Percentiles rank a stretch among this genome's conserved stretches.
Evolutionary conservation across 2,888 invertebrate genomes (phyloP).

Genomic region (Papilio elwesi): DNA sequence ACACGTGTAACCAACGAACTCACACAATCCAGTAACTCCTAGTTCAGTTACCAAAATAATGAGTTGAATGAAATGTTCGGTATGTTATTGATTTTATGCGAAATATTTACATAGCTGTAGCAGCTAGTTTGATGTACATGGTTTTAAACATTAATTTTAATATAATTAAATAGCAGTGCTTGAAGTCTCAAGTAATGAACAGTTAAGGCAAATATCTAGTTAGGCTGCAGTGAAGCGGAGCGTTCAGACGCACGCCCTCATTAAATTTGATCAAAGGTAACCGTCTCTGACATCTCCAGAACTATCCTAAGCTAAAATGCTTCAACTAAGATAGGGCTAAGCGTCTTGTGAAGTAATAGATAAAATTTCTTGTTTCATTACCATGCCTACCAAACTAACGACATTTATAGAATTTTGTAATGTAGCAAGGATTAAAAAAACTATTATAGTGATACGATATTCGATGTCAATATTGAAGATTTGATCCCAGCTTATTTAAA

Average conservation of each 20-base stretch:
- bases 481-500: too few relatives aligned
- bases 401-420: neutral
- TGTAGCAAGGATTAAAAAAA: too few relatives aligned
- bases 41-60: too few relatives aligned
- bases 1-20: too few relatives aligned
- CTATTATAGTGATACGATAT: too few relatives aligned
- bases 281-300: neutral
- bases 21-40: too few relatives aligned
- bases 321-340: slow-evolving; percentile 2
- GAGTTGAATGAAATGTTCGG: too few relatives aligned
- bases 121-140: too few relatives aligned
- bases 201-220: slow-evolving; percentile 12
- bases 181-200: slow-evolving; percentile 16
- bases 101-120: neutral
- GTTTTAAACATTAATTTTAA: neutral
- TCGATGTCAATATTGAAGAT: too few relatives aligned
- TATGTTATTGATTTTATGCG: neutral
- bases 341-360: slow-evolving; percentile 3
- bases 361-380: neutral
- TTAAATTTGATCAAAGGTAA: slow-evolving; percentile 19
- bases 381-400: neutral
- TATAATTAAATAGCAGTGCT: neutral
- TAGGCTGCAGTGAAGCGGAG: slow-evolving; percentile 10
- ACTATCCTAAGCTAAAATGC: slow-evolving; percentile 11
- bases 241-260: neutral